phyloP scores from a whole-genome alignment of 2,888 invertebrate species.

The Agapostemon virescens region DNA sequence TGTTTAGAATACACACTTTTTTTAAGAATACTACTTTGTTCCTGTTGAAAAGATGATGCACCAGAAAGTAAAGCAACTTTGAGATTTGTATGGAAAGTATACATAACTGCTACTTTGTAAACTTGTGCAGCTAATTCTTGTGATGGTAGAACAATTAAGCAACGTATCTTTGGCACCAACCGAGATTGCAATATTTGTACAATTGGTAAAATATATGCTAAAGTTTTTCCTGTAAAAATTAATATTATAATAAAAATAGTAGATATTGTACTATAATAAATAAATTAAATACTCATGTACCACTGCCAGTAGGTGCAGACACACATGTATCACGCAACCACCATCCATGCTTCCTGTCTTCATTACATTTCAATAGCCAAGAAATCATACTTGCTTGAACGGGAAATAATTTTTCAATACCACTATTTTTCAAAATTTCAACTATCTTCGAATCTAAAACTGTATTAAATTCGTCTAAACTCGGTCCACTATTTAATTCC shows the following conservation, averaged over 20 bases:
- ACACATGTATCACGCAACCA: slow-evolving; percentile 96
- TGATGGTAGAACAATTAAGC: slow-evolving; percentile 95
- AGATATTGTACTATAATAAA: neutral
- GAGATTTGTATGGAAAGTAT: slow-evolving; percentile 85
- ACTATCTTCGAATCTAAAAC: slow-evolving; percentile 84
- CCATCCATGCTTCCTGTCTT: slow-evolving; percentile 82
- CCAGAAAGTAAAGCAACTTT: slow-evolving; percentile 88
- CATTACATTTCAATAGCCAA: slow-evolving; percentile 86
- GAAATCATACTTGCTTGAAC: slow-evolving; percentile 91
- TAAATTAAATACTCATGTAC: slow-evolving; percentile 76
- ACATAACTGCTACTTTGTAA: slow-evolving; percentile 89
- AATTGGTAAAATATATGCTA: slow-evolving; percentile 96
- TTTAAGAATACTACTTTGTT: slow-evolving; percentile 85
- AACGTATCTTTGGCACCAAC: slow-evolving; percentile 87
- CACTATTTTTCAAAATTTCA: slow-evolving; percentile 85
- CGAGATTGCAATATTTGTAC: slow-evolving; percentile 85
- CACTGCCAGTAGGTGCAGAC: slow-evolving; percentile 98
- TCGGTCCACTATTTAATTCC: slow-evolving; percentile 82
- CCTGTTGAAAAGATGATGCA: slow-evolving; percentile 84
- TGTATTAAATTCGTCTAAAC: slow-evolving; percentile 81
- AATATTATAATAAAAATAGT: neutral
- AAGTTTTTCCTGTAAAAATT: slow-evolving; percentile 85
- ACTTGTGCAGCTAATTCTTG: slow-evolving; percentile 95
- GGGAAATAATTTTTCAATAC: slow-evolving; percentile 91
- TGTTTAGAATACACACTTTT: slow-evolving; percentile 59